Evolutionary conservation across 2,113 vertebrate genomes (phyloP), one percentile per base, ranked within the genome.

Genomic region (Indri indri): DNA sequence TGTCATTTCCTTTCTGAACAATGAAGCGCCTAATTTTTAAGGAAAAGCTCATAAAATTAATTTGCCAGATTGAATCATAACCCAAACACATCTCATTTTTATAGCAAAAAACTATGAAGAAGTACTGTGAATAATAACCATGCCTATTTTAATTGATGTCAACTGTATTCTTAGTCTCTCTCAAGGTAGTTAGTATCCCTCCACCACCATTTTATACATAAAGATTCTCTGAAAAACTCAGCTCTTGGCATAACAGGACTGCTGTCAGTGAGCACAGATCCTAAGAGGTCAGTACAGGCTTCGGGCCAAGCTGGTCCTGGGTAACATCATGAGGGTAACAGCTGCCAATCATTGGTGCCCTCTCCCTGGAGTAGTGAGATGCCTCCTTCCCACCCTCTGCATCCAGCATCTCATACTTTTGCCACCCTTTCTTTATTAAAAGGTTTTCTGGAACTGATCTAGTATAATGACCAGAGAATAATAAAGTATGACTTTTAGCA

Each of bases 61-160:
- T 96, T 80, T 90, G 42, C 52, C 52, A 88, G 42, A 81, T 77
- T 94, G 66, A 83, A 57, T 66, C 68, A 84, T 40, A 84, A 74
- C 54, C 18, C 17, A 90, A 59, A 76, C 13, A 18, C 11, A 42
- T 25, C 23, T 87, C 30, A 61, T 71, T 93, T 94, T 96, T 25
- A 88, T 17, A 76, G 23, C 37, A 88, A 63, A 80, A 65, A 88
- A 59, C 42, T 89, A 88, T 27, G 50, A 80, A 66, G 32, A 85
- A 77, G 25, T 40, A 76, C 18, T 5, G 8, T 65, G 52, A 92
- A 68, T 52, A 90, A 91, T 59, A 84, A 57, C n/a, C 3, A 74
- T 50, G n/a, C 3, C 3, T 71, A 54, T 79, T 87, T 94, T n/a
- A 86, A 91, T 71, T 85, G 71, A 52, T 45, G 23, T 27, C 27